Evolutionary conservation across 64 coral and sea anemone species (phyloP), one percentile per base, ranked within the genome.

Genomic region (Acropora yongei): DNA sequence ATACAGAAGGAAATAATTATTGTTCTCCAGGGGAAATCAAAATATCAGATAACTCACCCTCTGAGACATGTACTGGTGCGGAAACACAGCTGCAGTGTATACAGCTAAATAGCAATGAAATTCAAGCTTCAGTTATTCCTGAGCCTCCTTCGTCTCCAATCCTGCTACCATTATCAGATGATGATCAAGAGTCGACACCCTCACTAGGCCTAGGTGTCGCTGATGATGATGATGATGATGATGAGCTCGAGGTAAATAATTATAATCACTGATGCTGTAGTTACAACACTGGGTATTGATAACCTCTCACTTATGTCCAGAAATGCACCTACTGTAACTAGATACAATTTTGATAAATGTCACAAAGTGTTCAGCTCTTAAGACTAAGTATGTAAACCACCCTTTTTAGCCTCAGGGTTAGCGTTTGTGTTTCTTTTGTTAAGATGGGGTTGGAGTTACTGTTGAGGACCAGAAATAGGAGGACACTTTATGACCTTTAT

Each of bases 101-200:
- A 4, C 48, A 9, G 45, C 44, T 6, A 47, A 85, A 20, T 20
- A n/a, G 7, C 3, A 46, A 47, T 19, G 66, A 48, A 65, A 71
- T 16, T 71, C 72, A 8, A 71, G 47, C 44, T 49, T 94, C 87
- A 11, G 5, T 94, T 45, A 76, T 94, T 8, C 92, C 92, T 78
- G 92, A 94, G 11, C 87, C 92, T 9, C 92, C 79, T 46, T 94
- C 87, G 40, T 89, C 92, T n/a, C 75, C 57, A 42, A 94, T 57
- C 42, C 76, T 94, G n/a, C 47, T 17, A 3, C 89, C 92, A 45
- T 76, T 94, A 18, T 68, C 13, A 2, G 92, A 93, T 82, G 93
- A 95, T 45, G 93, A 95, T 11, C 44, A 89, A 72, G 93, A 91
- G 72, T 78, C 20, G 1, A 91, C 93, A 11, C 93, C 89, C 49